phyloP scores from a whole-genome alignment of 2,113 vertebrate species.

The Pachycephala philippinensis region DNA sequence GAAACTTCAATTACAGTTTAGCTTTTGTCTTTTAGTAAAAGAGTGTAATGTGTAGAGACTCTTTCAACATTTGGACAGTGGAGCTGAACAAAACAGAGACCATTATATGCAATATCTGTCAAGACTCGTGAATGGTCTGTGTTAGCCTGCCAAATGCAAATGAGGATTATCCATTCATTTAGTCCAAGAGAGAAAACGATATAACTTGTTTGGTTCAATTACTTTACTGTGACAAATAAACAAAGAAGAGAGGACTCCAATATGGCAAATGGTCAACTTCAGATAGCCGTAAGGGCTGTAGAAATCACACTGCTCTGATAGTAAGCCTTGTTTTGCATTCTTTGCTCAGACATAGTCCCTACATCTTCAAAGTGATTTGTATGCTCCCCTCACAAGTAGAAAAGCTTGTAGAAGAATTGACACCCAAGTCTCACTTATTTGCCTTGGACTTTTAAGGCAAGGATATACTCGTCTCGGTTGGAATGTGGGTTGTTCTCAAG shows the following conservation, averaged over 20 bases:
- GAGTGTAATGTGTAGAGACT: not conserved
- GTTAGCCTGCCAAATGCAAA: constrained; percentile 23
- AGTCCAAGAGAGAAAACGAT: not conserved
- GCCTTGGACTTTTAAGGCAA: not conserved
- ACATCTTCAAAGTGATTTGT: not conserved
- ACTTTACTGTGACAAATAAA: constrained; percentile 2
- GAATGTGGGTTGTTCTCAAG: not conserved
- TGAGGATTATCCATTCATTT: not conserved
- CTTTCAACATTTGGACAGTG: not conserved
- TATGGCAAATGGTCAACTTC: not conserved
- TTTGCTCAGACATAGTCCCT: not conserved
- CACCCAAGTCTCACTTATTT: not conserved
- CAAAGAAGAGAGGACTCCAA: not conserved
- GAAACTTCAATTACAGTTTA: not conserved
- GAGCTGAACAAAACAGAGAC: not conserved
- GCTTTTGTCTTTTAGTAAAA: not conserved
- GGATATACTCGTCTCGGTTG: not conserved
- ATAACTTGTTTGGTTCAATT: constrained; percentile 3
- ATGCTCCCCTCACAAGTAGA: not conserved
- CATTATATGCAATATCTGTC: constrained; percentile 13
- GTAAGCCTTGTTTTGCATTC: not conserved
- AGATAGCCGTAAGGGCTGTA: not conserved
- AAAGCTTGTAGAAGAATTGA: not conserved
- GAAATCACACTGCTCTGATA: not conserved
- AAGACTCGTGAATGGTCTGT: constrained; percentile 1